Conservation (phyloP, 2,888 invertebrate genomes). For the Hydropsyche betteni region DNA sequence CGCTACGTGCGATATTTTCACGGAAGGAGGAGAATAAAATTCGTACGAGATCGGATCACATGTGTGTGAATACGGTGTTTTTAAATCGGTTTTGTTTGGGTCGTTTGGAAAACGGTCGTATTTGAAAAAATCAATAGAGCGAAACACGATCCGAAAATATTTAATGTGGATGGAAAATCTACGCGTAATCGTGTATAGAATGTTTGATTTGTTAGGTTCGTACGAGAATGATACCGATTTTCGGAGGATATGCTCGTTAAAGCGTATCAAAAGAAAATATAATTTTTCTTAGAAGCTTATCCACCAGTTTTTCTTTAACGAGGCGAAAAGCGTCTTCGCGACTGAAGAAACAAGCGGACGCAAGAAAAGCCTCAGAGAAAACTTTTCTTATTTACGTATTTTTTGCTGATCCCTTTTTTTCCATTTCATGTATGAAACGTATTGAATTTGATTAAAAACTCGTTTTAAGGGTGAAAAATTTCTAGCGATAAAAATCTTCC, state of each 20-base stretch:
- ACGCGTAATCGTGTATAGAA: too few species aligned
- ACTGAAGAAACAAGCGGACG: slow-evolving; percentile 18
- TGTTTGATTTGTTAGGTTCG: too few species aligned
- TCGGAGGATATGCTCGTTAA: too few species aligned
- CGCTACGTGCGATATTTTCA: not conserved
- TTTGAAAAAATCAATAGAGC: too few species aligned
- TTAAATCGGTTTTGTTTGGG: too few species aligned
- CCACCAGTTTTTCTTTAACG: slow-evolving; percentile 6
- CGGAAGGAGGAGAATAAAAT: too few species aligned
- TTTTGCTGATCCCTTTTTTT: not conserved
- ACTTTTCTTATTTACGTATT: slow-evolving; percentile 22
- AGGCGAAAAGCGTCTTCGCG: not conserved
- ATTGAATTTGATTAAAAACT: slow-evolving; percentile 22
- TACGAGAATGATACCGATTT: too few species aligned
- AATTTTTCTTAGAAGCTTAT: not conserved
- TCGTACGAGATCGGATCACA: too few species aligned
- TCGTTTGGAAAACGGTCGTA: too few species aligned
- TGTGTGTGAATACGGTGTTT: too few species aligned
- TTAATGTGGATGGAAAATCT: too few species aligned
- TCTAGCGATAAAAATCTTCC: not conserved
- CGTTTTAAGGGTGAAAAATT: not conserved
- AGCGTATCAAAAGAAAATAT: not conserved
- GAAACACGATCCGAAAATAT: too few species aligned
- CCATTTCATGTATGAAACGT: slow-evolving; percentile 9
- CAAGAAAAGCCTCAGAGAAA: slow-evolving; percentile 3